phyloP scores from a whole-genome alignment of 2,113 vertebrate species.

The Tiliqua scincoides region DNA sequence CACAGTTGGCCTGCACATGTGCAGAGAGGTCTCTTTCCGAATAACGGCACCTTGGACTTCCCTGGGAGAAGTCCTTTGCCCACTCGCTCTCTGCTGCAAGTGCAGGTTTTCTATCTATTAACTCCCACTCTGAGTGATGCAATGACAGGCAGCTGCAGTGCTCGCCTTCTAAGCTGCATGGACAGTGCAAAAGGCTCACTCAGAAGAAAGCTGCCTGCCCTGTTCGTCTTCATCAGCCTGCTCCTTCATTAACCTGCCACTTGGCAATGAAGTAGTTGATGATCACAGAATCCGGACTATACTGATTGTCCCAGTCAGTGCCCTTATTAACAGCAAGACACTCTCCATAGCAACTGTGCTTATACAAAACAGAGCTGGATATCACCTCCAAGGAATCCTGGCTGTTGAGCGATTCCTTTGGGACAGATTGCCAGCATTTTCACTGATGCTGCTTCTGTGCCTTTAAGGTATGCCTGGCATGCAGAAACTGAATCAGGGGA shows the following conservation, averaged over 20 bases:
- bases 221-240: slow-evolving; percentile 27
- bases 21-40: neutral
- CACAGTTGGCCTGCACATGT: neutral
- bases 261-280: neutral
- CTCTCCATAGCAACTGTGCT: neutral
- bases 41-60: rapidly evolving
- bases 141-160: neutral
- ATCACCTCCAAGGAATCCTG: neutral
- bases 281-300: neutral
- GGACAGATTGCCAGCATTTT: neutral
- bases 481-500: neutral
- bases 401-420: neutral
- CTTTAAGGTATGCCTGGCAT: neutral
- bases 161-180: slow-evolving; percentile 45
- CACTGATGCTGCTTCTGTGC: neutral
- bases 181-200: slow-evolving; percentile 42
- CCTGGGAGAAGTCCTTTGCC: slow-evolving; percentile 48
- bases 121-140: slow-evolving; percentile 53
- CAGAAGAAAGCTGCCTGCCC: slow-evolving; percentile 23
- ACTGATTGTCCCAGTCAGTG: slow-evolving; percentile 9
- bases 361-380: rapidly evolving
- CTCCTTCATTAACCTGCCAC: neutral
- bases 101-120: slow-evolving; percentile 43
- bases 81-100: slow-evolving; percentile 37
- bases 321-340: slow-evolving; percentile 3